Evolutionary conservation across 2,888 invertebrate genomes (phyloP).

Genomic region (Macrophya alboannulata): DNA sequence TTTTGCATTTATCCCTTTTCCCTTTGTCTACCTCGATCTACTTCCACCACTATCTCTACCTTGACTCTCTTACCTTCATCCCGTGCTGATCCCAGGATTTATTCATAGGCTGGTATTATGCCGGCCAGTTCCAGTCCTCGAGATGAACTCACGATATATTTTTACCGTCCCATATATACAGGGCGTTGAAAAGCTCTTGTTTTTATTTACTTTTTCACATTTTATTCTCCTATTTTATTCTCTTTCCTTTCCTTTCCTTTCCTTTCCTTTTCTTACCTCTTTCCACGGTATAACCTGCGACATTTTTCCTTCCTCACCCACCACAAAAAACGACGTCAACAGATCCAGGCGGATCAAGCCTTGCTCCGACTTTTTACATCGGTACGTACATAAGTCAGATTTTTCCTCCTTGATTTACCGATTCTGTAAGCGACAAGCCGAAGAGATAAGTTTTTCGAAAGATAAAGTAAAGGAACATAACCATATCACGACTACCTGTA

Average conservation of each 20-base stretch:
- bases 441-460: background rate
- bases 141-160: conserved; percentile 30
- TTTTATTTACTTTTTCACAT: conserved; percentile 7
- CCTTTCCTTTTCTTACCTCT: background rate
- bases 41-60: conserved; percentile 6
- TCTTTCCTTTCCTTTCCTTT: background rate
- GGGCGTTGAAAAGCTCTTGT: conserved; percentile 34
- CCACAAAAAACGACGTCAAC: background rate
- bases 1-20: conserved; percentile 49
- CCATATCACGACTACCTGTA: background rate
- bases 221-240: background rate
- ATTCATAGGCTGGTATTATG: conserved; percentile 47
- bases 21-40: conserved; percentile 47
- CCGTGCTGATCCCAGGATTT: conserved; percentile 34
- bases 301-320: conserved; percentile 25
- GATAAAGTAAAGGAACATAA: background rate
- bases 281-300: background rate
- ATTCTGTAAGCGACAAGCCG: background rate
- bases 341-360: background rate
- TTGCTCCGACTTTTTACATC: background rate
- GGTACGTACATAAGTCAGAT: background rate
- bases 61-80: conserved; percentile 6
- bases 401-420: background rate
- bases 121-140: conserved; percentile 34
- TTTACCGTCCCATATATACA: background rate